Conservation (phyloP, 2,888 invertebrate species). For the Ametastegia equiseti region DNA sequence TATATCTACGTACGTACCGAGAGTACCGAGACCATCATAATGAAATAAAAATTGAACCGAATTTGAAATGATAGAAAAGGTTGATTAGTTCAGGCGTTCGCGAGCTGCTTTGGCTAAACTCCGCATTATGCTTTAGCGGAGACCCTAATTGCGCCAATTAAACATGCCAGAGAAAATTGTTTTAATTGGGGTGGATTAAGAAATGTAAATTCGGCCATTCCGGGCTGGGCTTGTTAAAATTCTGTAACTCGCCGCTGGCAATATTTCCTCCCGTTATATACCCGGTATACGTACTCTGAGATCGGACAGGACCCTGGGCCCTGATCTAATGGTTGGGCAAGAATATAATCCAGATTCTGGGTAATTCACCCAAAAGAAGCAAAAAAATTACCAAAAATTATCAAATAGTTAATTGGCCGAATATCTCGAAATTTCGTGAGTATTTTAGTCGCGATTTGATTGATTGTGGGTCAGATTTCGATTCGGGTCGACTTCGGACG, state of each 20-base stretch:
- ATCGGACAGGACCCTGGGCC: background rate
- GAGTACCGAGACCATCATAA: no score
- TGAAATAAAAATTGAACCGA: background rate
- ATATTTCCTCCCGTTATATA: conserved; percentile 12
- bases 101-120: background rate
- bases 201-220: conserved; percentile 41
- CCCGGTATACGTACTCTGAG: background rate
- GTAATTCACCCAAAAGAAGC: background rate
- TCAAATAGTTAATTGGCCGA: no score
- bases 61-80: background rate
- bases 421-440: no score
- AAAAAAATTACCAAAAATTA: background rate
- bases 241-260: conserved; percentile 25
- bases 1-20: no score
- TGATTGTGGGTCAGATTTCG: no score
- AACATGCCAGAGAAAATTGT: conserved; percentile 33
- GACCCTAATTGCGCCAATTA: conserved; percentile 37
- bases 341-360: conserved; percentile 3
- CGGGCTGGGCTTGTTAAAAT: conserved; percentile 39
- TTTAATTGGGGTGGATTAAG: conserved; percentile 44
- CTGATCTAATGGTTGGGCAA: background rate
- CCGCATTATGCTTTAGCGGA: background rate
- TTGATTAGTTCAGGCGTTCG: background rate
- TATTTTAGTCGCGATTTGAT: background rate
- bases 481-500: no score